Conservation (phyloP, 2,797 vertebrate species). For the Leucoraja ocellata region DNA sequence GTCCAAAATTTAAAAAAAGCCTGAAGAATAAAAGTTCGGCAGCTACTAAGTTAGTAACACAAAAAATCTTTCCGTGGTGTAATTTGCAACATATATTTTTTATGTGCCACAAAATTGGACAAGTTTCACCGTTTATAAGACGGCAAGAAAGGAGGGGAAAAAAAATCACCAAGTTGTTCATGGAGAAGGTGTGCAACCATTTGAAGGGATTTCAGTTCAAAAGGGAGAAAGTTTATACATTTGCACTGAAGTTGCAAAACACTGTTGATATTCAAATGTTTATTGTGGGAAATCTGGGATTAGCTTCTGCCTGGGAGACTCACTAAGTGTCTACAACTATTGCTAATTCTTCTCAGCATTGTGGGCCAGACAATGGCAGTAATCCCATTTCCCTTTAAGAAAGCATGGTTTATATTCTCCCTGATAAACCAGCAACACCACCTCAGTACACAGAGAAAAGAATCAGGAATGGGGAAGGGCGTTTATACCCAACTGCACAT, state of each 20-base stretch:
- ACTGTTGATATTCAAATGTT: slow-evolving; percentile 99
- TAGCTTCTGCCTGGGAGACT: slow-evolving; percentile 98
- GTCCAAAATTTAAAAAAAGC: not conserved
- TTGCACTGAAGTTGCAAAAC: slow-evolving; percentile 99
- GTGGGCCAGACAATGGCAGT: slow-evolving; percentile 93
- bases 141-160: slow-evolving; percentile 42
- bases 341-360: slow-evolving; percentile 99
- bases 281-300: slow-evolving; percentile 99
- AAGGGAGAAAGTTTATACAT: slow-evolving; percentile 99
- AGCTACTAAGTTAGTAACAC: not conserved
- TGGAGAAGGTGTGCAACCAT: slow-evolving; percentile 67
- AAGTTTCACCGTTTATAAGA: not conserved
- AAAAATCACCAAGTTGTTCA: slow-evolving; percentile 61
- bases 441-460: slow-evolving; percentile 87
- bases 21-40: not conserved
- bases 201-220: slow-evolving; percentile 82
- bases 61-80: not conserved
- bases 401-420: slow-evolving; percentile 95
- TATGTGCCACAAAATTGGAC: not conserved
- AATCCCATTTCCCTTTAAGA: slow-evolving; percentile 98
- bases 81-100: slow-evolving; percentile 1
- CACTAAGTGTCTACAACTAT: slow-evolving; percentile 99
- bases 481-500: slow-evolving; percentile 94
- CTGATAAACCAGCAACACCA: slow-evolving; percentile 99
- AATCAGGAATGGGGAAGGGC: slow-evolving; percentile 88